Conservation (phyloP, 2,113 vertebrate genomes). For the Odocoileus virginianus region DNA sequence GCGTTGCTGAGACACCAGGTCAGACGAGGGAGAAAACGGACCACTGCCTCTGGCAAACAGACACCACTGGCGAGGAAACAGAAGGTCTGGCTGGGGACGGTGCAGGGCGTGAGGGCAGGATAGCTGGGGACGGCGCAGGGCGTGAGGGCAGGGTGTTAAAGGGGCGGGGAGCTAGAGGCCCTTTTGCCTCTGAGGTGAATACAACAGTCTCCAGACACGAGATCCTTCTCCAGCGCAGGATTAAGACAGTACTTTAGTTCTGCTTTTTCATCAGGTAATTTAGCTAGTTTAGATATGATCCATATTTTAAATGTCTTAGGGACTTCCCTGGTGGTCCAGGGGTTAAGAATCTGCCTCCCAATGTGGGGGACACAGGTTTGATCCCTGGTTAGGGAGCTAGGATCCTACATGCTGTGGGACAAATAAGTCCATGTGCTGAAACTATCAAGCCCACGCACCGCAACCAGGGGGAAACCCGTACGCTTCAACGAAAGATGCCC, state of each 20-base stretch:
- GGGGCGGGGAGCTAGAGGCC: neutral
- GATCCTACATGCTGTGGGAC: neutral
- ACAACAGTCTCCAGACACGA: neutral
- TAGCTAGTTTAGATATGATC: neutral
- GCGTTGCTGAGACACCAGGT: neutral
- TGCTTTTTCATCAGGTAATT: neutral
- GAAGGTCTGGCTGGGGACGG: neutral
- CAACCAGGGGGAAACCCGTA: neutral
- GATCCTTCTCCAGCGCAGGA: neutral
- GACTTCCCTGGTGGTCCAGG: neutral
- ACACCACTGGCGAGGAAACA: neutral
- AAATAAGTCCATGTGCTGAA: neutral
- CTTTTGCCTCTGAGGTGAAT: neutral
- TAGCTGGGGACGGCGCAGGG: neutral
- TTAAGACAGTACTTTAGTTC: neutral
- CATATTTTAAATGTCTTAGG: neutral
- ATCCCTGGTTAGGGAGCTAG: neutral
- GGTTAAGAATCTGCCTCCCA: neutral
- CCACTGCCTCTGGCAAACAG: neutral
- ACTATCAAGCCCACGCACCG: neutral
- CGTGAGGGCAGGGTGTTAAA: accelerated
- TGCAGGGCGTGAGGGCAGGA: too few relatives aligned
- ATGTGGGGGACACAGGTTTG: neutral
- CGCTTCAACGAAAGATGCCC: neutral
- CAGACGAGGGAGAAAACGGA: neutral